Evolutionary conservation across 2,113 vertebrate species (phyloP), one percentile per base, ranked within the genome.

Genomic region (Verasper variegatus): DNA sequence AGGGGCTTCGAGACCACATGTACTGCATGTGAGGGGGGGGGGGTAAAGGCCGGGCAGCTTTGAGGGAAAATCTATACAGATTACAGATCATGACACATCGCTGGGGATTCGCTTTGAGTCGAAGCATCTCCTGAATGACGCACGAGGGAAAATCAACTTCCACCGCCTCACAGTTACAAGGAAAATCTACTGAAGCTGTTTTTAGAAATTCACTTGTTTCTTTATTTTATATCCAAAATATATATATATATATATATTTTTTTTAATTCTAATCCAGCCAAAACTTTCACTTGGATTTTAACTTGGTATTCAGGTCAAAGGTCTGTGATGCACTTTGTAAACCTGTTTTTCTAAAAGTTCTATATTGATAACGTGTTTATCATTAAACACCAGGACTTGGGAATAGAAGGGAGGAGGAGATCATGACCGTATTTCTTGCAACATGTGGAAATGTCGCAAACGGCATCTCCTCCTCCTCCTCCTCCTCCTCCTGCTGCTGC

Each of bases 41-140:
- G 5, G 27, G 68, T 73, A 31, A 74, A 74, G 56, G 74, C 69
- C 5, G 15, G 1, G 49, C 49, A 14, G 78, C 78, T 84, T 64
- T 80, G 21, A 31, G 52, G 75, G 15, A 27, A 85, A 87, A 91
- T 91, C 89, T 80, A 88, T 92, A 68, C 64, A 72, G 80, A 89
- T 87, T 74, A 80, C 80, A 87, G 78, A 77, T 80, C 70, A 51
- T 77, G 82, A 84, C 40, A 15, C 69, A 18, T 75, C 71, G 6
- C 66, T 0, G 65, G 74, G 65, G 83, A 75, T 73, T 73, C 21
- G 60, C 68, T 85, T 76, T 87, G 80, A 89, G 68, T 26, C 27
- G 64, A 42, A 17, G 54, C 70, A 1, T 78, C 67, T 67, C 71
- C 60, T 68, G 74, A 80, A 70, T 45, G 58, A 82, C 54, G 58